Conservation (phyloP, 23 tunicate genomes). For the Trididemnum clinides region DNA sequence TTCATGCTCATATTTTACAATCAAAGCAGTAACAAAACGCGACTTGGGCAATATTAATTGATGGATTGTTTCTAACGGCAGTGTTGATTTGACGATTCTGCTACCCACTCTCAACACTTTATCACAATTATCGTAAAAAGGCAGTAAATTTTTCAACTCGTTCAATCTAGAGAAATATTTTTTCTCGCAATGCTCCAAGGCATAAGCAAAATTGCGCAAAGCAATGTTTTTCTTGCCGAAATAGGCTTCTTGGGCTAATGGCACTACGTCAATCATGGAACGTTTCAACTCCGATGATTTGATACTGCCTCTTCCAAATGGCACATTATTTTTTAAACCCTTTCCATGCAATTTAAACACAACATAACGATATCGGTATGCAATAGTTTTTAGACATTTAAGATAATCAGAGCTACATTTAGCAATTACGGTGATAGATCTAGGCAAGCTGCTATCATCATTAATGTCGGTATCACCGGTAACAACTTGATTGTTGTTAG, state of each 20-base stretch:
- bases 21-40: neutral
- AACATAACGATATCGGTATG: conserved; percentile 9
- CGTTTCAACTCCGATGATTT: neutral
- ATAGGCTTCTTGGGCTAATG: conserved; percentile 5
- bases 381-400: conserved; percentile 9
- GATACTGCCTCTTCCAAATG: too few relatives aligned
- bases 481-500: too few relatives aligned
- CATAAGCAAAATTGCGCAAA: neutral
- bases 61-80: conserved; percentile 1
- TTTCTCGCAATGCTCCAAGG: neutral
- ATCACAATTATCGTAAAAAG: neutral
- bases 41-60: conserved; percentile 1
- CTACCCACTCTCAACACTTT: conserved; percentile 8
- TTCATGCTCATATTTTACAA: neutral
- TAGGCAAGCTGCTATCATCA: neutral
- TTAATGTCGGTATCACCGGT: too few relatives aligned
- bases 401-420: neutral
- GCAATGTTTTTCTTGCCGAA: neutral
- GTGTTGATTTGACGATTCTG: neutral
- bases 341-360: neutral
- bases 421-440: neutral
- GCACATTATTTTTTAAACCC: neutral
- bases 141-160: neutral
- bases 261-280: neutral
- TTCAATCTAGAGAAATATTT: neutral